Evolutionary conservation across 1,140 invertebrate genomes (phyloP).

Genomic region (Steinernema feltiae): DNA sequence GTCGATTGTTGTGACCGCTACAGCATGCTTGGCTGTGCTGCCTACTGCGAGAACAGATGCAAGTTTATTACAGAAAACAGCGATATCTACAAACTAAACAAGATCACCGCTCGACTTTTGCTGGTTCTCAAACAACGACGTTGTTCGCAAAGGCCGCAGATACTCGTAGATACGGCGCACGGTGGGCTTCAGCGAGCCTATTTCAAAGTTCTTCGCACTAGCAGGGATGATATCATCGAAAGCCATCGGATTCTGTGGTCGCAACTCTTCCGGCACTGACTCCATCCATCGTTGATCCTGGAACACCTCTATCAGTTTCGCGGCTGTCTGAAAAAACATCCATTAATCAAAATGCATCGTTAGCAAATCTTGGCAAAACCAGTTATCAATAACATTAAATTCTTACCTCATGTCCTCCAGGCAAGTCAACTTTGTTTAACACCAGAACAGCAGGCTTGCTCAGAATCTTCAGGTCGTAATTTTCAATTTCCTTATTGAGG

Average conservation of each 20-base stretch:
- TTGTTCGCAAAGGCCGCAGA: neutral
- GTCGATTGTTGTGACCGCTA: neutral
- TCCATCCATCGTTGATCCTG: neutral
- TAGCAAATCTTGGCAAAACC: neutral
- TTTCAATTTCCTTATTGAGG: slow-evolving; percentile 48
- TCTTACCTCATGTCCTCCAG: neutral
- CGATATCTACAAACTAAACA: neutral
- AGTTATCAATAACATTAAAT: too few species aligned
- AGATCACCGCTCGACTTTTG: neutral
- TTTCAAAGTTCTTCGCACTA: neutral
- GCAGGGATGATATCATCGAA: neutral
- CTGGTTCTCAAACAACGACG: neutral
- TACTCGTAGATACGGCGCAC: neutral
- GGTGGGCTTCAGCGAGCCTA: neutral
- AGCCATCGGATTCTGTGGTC: neutral
- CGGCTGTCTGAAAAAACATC: neutral
- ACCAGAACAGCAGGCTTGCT: slow-evolving; percentile 45
- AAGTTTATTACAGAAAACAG: neutral
- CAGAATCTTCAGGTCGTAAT: slow-evolving; percentile 40
- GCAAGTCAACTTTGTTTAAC: slow-evolving; percentile 46
- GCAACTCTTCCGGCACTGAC: neutral
- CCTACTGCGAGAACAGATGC: neutral
- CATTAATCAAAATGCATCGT: neutral
- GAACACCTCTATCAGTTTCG: neutral
- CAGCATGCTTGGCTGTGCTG: neutral